Evolutionary conservation across 2,113 vertebrate genomes (phyloP).

Genomic region (Pedetes capensis): DNA sequence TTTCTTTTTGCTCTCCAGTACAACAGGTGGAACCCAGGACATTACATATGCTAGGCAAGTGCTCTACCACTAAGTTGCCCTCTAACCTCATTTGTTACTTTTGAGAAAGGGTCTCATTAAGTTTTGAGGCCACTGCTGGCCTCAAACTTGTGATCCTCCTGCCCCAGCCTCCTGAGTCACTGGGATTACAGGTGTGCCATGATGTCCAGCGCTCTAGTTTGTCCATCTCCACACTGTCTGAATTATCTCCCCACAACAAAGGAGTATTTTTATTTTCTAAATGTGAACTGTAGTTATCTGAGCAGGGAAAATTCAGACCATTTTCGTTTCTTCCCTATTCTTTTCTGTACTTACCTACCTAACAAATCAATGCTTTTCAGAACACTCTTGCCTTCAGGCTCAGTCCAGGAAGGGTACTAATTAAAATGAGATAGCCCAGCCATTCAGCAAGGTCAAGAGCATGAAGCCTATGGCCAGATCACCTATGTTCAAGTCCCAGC

Average conservation of each 20-base stretch:
- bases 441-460: too few relatives aligned
- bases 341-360: background rate
- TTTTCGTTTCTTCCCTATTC: background rate
- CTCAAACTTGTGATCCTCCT: too few relatives aligned
- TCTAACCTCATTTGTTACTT: too few relatives aligned
- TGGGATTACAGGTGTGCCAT: too few relatives aligned
- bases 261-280: background rate
- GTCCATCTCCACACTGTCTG: background rate
- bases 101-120: too few relatives aligned
- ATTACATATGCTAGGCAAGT: too few relatives aligned
- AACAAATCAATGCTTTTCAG: background rate
- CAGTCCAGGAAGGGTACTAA: background rate
- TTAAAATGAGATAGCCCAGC: background rate
- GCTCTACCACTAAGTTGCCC: too few relatives aligned
- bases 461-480: background rate
- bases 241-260: background rate
- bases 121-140: too few relatives aligned
- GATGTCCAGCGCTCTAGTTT: too few relatives aligned
- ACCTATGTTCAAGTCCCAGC: background rate
- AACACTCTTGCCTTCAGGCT: background rate
- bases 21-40: too few relatives aligned
- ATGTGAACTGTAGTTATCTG: background rate
- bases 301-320: background rate
- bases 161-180: too few relatives aligned
- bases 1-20: too few relatives aligned